Evolutionary conservation across 2,888 invertebrate species (phyloP), one percentile per base, ranked within the genome.

Genomic region (Gymnocheta viridis): DNA sequence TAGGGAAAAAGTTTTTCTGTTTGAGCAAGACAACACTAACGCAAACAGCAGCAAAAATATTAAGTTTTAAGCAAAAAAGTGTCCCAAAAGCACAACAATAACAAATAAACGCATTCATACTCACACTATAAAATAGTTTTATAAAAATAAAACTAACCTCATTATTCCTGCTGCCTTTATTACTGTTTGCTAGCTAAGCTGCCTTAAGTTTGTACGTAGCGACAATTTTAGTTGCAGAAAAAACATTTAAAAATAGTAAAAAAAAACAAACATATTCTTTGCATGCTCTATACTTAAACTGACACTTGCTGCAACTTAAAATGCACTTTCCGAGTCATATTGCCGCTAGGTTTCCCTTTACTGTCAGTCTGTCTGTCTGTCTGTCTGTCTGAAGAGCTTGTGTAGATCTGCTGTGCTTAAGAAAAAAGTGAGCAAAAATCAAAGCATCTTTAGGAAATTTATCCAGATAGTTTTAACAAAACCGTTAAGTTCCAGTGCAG

Each of bases 241-340:
- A 54, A 22, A 29, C 4, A 56, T 49, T 32, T 35, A 22, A 49
- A 29, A 29, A 41, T 24, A 62, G 35, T 35, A 66, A 56, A 38
- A 49, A 49, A 66, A 66, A 38, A 49, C 58, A 66, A 66, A 73
- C 58, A 67, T 54, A 80, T 77, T 83, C 82, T 22, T 56, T 49
- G 76, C 85, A 85, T 85, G 83, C 79, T 76, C 47, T 51, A 38
- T 64, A 51, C 54, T 77, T 83, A 78, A 86, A 85, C 74, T 85
- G 85, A 86, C 86, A 85, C 83, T 85, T 86, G 83, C 86, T 85
- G 67, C 77, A 80, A 86, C 82, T 85, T 86, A 76, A 85, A 85
- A 78, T 85, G 85, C 82, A 85, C 85, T 85, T 86, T 83, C 77
- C 69, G 73, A 86, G 83, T 83, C 85, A 83, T 80, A 77, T 81